These are phyloP conservation scores for Zaprionus camerounensis DNA, from an alignment of 1,140 invertebrate species.

Conservation along the genomic window DNA sequence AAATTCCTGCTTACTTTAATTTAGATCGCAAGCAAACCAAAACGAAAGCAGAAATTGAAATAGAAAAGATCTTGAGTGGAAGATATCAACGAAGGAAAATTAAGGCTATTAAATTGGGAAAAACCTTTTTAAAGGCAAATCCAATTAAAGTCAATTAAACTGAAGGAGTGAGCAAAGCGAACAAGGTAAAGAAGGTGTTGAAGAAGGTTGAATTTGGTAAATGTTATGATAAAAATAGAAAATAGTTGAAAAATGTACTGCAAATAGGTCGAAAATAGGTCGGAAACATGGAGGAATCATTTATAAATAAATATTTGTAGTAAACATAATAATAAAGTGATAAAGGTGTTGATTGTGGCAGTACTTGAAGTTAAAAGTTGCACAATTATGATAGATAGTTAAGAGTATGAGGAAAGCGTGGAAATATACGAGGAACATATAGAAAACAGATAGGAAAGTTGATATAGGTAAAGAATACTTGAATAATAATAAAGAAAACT, in stretches of 20 bases:
- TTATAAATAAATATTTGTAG: too few relatives aligned
- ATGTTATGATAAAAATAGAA: background rate
- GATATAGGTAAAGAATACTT: too few relatives aligned
- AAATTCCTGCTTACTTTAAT: conserved; percentile 1
- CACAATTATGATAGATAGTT: background rate
- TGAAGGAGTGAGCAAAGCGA: background rate
- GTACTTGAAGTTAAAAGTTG: background rate
- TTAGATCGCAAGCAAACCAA: conserved; percentile 1
- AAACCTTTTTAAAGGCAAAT: background rate
- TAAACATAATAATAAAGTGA: too few relatives aligned
- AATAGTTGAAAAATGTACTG: background rate
- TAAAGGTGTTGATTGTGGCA: too few relatives aligned
- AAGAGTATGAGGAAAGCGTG: too few relatives aligned
- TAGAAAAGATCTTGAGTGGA: background rate
- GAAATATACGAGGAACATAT: too few relatives aligned
- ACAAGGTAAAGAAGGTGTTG: background rate
- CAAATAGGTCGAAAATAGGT: too few relatives aligned
- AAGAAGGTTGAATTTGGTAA: background rate
- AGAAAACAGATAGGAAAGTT: too few relatives aligned
- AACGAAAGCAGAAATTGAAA: background rate
- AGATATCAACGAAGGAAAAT: background rate
- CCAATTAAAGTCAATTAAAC: background rate
- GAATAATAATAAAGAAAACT: too few relatives aligned
- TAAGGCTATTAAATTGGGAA: conserved; percentile 1
- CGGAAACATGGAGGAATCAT: too few relatives aligned